These are phyloP conservation scores for Muscicapa adusta DNA, from an alignment of 2,113 vertebrate species.

Conservation along the genomic window DNA sequence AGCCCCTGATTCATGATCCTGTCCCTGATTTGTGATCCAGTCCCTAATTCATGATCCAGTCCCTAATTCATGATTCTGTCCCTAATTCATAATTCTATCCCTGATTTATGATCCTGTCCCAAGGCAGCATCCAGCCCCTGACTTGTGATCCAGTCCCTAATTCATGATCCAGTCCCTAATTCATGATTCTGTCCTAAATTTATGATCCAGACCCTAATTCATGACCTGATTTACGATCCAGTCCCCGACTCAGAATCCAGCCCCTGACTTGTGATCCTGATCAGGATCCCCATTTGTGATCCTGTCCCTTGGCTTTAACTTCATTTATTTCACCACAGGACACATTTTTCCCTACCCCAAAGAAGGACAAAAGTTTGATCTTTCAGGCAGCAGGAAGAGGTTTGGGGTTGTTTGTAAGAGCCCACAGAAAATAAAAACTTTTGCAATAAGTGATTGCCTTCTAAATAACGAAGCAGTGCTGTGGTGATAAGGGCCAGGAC, in stretches of 20 bases:
- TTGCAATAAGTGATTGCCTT: not conserved
- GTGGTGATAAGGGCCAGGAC: not conserved
- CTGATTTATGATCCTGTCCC: too few relatives aligned
- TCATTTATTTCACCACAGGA: not conserved
- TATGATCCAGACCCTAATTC: rapidly evolving
- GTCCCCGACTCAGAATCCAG: too few relatives aligned
- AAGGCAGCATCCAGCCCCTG: too few relatives aligned
- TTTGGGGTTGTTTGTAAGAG: not conserved
- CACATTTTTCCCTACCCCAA: rapidly evolving
- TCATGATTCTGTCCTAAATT: rapidly evolving
- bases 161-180: rapidly evolving
- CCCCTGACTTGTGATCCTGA: rapidly evolving
- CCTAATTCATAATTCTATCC: too few relatives aligned
- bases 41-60: rapidly evolving
- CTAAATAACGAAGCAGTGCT: not conserved
- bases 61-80: rapidly evolving
- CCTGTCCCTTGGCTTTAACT: not conserved
- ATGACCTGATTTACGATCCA: too few relatives aligned
- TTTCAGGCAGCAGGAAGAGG: not conserved
- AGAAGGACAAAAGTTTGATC: not conserved
- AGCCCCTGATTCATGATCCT: not conserved
- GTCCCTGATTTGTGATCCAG: rapidly evolving
- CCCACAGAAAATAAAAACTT: not conserved
- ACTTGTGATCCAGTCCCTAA: rapidly evolving
- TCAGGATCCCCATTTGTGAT: too few relatives aligned